These are phyloP conservation scores for Laspeyria flexula DNA, from an alignment of 2,888 invertebrate species.

Conservation along the genomic window DNA sequence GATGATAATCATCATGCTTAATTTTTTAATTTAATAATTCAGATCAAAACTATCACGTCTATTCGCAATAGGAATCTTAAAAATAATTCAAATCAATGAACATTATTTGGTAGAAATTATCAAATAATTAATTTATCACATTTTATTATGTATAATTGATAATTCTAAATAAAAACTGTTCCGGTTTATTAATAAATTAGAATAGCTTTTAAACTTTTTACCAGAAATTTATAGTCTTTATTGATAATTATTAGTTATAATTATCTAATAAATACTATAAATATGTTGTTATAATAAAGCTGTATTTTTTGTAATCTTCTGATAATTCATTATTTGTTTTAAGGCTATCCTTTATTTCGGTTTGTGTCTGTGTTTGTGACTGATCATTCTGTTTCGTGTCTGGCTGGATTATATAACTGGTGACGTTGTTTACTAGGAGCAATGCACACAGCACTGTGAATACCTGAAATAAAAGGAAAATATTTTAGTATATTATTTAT, in stretches of 20 bases:
- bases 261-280: conserved; percentile 51
- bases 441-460: conserved; percentile 25
- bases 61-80: too few species aligned
- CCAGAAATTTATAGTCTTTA: too few species aligned
- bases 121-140: too few species aligned
- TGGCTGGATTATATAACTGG: conserved; percentile 21
- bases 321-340: conserved; percentile 52
- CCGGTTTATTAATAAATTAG: too few species aligned
- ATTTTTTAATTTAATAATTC: too few species aligned
- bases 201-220: too few species aligned
- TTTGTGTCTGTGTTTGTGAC: neutral
- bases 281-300: conserved; percentile 76
- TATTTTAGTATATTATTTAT: neutral
- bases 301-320: conserved; percentile 76
- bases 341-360: conserved; percentile 5
- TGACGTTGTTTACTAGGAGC: conserved; percentile 18
- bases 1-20: too few species aligned
- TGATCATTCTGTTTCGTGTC: conserved; percentile 10
- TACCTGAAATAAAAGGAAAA: conserved; percentile 32
- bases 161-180: too few species aligned
- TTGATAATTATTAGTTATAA: neutral
- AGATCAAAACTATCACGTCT: too few species aligned
- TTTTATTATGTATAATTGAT: too few species aligned
- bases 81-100: too few species aligned
- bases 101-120: too few species aligned